These are phyloP conservation scores for Macquaria australasica DNA, from an alignment of 2,113 vertebrate genomes.

Conservation along the genomic window DNA sequence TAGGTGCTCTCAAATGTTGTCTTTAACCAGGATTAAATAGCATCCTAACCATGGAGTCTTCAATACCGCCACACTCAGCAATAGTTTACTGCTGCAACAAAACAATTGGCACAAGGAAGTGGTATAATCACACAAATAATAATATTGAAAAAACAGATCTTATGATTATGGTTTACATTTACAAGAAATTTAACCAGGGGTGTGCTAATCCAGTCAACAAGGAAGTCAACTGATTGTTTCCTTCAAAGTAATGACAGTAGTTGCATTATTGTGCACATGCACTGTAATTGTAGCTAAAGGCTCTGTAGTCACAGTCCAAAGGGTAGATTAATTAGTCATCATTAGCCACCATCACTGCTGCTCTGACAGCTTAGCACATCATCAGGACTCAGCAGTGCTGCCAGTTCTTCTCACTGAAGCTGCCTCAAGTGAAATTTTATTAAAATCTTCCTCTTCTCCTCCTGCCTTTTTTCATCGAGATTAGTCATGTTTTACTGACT, in stretches of 20 bases:
- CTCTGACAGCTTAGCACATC: conserved; percentile 44
- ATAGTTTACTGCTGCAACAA: neutral
- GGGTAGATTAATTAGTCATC: conserved; percentile 26
- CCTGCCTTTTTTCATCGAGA: conserved; percentile 26
- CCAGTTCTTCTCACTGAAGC: conserved; percentile 38
- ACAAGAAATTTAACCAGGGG: neutral
- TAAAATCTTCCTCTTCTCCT: conserved; percentile 12
- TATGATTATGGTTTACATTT: neutral
- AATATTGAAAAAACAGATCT: neutral
- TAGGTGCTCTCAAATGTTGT: neutral
- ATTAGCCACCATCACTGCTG: conserved; percentile 21
- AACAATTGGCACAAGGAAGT: neutral
- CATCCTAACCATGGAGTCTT: neutral
- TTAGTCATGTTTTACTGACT: conserved; percentile 50
- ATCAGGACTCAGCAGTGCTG: conserved; percentile 22
- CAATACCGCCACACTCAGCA: neutral
- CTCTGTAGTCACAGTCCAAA: conserved; percentile 6
- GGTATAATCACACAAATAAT: neutral
- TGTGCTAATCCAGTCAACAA: neutral
- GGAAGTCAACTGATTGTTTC: neutral
- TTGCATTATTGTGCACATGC: neutral
- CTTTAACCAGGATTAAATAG: neutral
- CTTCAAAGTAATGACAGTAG: neutral
- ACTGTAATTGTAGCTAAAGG: neutral
- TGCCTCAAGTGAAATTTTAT: conserved; percentile 10